Conservation (phyloP, 1,140 invertebrate genomes). For the Nasonia longicornis region DNA sequence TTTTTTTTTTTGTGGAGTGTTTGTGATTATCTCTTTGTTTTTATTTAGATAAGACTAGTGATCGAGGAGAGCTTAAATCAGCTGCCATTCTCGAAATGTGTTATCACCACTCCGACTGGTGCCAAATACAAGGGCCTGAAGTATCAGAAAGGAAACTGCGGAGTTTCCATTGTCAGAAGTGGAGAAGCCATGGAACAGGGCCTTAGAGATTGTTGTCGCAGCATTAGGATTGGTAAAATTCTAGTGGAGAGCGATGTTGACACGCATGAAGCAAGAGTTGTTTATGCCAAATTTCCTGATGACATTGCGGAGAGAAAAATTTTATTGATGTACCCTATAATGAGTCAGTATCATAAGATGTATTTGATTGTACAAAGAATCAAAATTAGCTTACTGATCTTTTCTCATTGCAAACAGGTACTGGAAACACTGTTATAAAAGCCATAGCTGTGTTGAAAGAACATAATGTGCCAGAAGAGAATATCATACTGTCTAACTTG, state of each 20-base stretch:
- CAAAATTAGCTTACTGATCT: conserved; percentile 5
- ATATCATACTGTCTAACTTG: conserved; percentile 95
- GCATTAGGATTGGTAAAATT: conserved; percentile 98
- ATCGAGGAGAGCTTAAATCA: conserved; percentile 99
- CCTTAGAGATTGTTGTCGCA: conserved; percentile 95
- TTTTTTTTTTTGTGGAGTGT: not conserved
- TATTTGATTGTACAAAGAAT: not conserved
- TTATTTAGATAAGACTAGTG: conserved; percentile 75
- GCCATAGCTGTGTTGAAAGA: conserved; percentile 94
- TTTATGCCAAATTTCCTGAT: conserved; percentile 98
- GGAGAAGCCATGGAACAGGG: conserved; percentile 99
- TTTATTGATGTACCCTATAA: conserved; percentile 98
- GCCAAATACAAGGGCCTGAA: conserved; percentile 91
- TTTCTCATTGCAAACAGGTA: conserved; percentile 68
- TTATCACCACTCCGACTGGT: conserved; percentile 93
- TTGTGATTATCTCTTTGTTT: conserved; percentile 26
- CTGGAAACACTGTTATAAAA: conserved; percentile 95
- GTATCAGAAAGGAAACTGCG: conserved; percentile 97
- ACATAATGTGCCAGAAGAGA: conserved; percentile 91
- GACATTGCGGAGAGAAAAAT: conserved; percentile 92
- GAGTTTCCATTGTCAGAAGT: conserved; percentile 94
- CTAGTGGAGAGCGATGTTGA: conserved; percentile 96
- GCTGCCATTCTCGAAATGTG: conserved; percentile 90
- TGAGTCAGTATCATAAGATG: conserved; percentile 77
- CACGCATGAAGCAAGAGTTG: conserved; percentile 95